Percentiles rank a stretch among this genome's conserved stretches.
These are phyloP conservation scores for Therioaphis trifolii DNA, from an alignment of 2,888 invertebrate genomes.

Conservation along the genomic window DNA sequence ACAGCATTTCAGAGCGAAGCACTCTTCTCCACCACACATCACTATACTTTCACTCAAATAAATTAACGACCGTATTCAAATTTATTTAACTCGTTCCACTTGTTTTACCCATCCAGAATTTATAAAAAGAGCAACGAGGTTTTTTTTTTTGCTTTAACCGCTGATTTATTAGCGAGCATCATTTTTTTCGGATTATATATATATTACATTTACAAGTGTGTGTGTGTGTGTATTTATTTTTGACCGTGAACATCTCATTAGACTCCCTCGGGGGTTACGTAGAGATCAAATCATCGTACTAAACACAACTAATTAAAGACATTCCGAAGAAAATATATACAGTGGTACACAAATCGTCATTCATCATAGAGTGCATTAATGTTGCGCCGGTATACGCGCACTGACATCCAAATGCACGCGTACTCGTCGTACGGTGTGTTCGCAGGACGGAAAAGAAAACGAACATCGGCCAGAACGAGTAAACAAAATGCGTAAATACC, in stretches of 20 bases:
- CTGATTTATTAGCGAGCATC: slow-evolving; percentile 39
- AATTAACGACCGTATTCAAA: slow-evolving; percentile 43
- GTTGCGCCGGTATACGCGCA: not conserved
- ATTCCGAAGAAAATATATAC: slow-evolving; percentile 34
- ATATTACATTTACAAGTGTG: not conserved
- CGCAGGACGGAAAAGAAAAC: slow-evolving; percentile 29
- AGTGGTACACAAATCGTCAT: slow-evolving; percentile 47
- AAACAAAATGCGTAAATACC: not conserved
- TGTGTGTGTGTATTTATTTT: slow-evolving; percentile 25
- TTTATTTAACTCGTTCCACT: slow-evolving; percentile 45
- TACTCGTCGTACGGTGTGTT: slow-evolving; percentile 5
- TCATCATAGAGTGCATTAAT: slow-evolving; percentile 37
- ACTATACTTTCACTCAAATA: slow-evolving; percentile 44
- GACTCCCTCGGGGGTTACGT: slow-evolving; percentile 36
- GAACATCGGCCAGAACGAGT: slow-evolving; percentile 23
- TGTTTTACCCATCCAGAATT: slow-evolving; percentile 26
- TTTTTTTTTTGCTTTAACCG: not conserved
- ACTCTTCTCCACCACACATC: not conserved
- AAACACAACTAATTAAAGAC: slow-evolving; percentile 54
- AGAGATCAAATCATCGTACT: slow-evolving; percentile 44
- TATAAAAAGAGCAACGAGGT: not conserved
- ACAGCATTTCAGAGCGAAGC: not conserved
- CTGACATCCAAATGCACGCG: not conserved
- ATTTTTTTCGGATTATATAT: not conserved
- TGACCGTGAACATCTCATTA: slow-evolving; percentile 52